Percentiles rank a stretch among this genome's conserved stretches.
phyloP scores from a whole-genome alignment of 1,140 invertebrate genomes.

The Aphelenchoides besseyi region DNA sequence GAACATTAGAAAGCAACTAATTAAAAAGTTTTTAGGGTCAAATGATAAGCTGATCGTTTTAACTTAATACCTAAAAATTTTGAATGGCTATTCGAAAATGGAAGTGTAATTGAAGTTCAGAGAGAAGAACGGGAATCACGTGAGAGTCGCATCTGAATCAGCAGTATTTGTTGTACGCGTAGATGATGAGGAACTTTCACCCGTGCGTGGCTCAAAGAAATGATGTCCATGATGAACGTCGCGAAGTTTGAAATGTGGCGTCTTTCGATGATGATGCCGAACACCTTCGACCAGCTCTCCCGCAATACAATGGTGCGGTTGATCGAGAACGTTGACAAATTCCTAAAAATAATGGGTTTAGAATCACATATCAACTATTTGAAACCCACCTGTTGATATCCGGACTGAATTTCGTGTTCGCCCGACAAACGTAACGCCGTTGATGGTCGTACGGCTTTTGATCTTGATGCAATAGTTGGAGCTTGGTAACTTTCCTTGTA shows the following conservation, averaged over 20 bases:
- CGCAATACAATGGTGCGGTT: slow-evolving; percentile 30
- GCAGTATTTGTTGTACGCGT: slow-evolving; percentile 23
- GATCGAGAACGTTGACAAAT: slow-evolving; percentile 26
- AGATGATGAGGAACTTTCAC: slow-evolving; percentile 8
- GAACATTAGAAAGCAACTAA: too few relatives aligned
- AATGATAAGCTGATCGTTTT: too few relatives aligned
- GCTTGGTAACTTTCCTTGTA: slow-evolving; percentile 29
- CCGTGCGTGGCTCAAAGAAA: slow-evolving; percentile 29
- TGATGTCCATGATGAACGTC: slow-evolving; percentile 33
- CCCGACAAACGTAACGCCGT: slow-evolving; percentile 34
- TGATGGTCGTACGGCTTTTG: slow-evolving; percentile 39
- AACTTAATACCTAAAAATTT: background rate
- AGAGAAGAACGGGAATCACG: background rate
- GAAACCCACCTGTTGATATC: slow-evolving; percentile 34
- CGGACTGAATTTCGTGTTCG: slow-evolving; percentile 16
- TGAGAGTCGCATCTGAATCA: slow-evolving; percentile 39
- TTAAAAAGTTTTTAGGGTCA: too few relatives aligned
- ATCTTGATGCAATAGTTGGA: background rate
- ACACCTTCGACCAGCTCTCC: slow-evolving; percentile 34
- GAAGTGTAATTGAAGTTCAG: too few relatives aligned
- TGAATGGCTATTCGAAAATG: background rate
- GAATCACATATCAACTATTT: background rate
- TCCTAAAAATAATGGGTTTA: slow-evolving; percentile 31
- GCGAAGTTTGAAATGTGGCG: slow-evolving; percentile 33
- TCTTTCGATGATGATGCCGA: slow-evolving; percentile 23